Conservation (phyloP, 2,797 vertebrate species). For the Valencia hispanica region DNA sequence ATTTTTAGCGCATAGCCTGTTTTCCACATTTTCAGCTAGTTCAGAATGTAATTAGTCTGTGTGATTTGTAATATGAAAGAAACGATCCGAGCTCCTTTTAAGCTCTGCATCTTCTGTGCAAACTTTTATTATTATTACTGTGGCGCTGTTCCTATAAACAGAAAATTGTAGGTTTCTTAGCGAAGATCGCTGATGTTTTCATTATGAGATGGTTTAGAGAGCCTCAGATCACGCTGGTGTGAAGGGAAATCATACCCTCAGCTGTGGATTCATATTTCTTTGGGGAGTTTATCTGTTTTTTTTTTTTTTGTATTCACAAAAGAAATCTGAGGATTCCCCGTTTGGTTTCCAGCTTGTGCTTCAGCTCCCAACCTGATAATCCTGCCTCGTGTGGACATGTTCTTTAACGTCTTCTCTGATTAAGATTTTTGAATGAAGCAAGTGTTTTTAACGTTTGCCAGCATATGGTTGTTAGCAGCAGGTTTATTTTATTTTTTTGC, state of each 20-base stretch:
- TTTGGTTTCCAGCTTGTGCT: constrained; percentile 35
- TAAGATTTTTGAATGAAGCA: background rate
- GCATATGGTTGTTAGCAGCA: background rate
- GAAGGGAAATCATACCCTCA: constrained; percentile 38
- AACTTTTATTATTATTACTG: constrained; percentile 15
- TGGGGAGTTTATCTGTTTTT: constrained; percentile 6
- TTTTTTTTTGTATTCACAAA: background rate
- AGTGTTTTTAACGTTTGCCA: background rate
- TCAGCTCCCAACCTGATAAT: background rate
- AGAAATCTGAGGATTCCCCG: constrained; percentile 45
- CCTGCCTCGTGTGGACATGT: background rate
- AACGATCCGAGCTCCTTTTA: constrained; percentile 32
- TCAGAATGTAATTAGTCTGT: constrained; percentile 72
- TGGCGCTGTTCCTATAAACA: constrained; percentile 19
- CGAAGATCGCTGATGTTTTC: constrained; percentile 18
- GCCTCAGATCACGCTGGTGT: constrained; percentile 57
- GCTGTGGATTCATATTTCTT: constrained; percentile 37
- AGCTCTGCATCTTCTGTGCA: constrained; percentile 44
- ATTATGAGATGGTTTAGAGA: constrained; percentile 36
- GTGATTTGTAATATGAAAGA: constrained; percentile 52
- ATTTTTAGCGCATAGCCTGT: constrained; percentile 55
- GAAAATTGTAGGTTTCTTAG: constrained; percentile 20
- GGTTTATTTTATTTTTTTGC: background rate
- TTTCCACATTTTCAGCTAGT: constrained; percentile 61
- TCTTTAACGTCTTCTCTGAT: background rate